Evolutionary conservation across 2,113 vertebrate genomes (phyloP), one percentile per base, ranked within the genome.

Genomic region (Cranoglanis bouderius): DNA sequence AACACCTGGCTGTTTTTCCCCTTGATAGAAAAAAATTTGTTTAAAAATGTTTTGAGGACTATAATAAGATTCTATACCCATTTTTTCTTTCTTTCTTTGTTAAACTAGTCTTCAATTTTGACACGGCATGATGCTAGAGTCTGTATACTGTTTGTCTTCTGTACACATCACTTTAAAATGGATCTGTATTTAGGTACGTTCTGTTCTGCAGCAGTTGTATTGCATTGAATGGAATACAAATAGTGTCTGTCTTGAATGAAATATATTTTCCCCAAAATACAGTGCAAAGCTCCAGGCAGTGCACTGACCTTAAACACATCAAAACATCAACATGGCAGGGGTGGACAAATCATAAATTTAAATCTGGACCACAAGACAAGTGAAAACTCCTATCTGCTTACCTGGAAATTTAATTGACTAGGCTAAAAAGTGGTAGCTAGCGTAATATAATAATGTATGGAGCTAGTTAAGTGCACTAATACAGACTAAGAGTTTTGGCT

Each of bases 1-100:
- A 89, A 74, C 86, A 91, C 84, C 53, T 81, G 49, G 75, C 63
- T 55, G 84, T 81, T 81, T 81, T 85, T 14, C 65, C 84, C 72
- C n/a, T 70, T 19, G 53, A 61, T 26, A 24, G 18, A 38, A 65
- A 82, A 90, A 43, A 51, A 51, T 75, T 40, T 51, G 8, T n/a
- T 84, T 81, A 67, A 87, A 65, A 40, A 55, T 40, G 86, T 82
- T 70, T 49, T 82, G 70, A 82, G 63, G 59, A 8, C 51, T 38
- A 19, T 77, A 53, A 84, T 84, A 18, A 82, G 81, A 61, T 82
- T 88, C 51, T 55, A 21, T 59, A 55, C 88, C 51, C 57, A 29
- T 46, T 84, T 63, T 84, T 74, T 87, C 49, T 59, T 75, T 87
- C 49, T 49, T 83, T 26, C 21, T 61, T 61, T 43, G 55, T 61